phyloP scores from a whole-genome alignment of 2,888 invertebrate genomes.

The Eumacrocentrus americanus region DNA sequence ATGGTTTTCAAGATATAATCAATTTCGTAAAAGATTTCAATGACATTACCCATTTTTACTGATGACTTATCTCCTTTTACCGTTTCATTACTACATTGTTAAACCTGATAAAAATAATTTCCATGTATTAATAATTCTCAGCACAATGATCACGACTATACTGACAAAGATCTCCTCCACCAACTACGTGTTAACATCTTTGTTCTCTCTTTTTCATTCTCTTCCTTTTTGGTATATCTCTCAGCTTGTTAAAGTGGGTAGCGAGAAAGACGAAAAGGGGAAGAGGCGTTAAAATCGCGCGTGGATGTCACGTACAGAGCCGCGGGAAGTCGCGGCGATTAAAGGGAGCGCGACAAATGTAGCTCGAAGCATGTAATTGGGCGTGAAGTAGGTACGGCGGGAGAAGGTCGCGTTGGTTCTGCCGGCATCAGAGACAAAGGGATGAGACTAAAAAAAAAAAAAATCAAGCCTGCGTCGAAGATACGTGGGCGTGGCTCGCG shows the following conservation, averaged over 20 bases:
- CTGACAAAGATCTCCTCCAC: conserved; percentile 1
- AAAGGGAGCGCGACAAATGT: conserved; percentile 20
- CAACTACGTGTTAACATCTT: conserved; percentile 18
- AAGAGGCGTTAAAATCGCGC: conserved; percentile 14
- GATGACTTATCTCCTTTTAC: too few species aligned
- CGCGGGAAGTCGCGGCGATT: conserved; percentile 11
- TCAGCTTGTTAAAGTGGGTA: neutral
- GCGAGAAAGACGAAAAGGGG: neutral
- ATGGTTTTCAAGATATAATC: too few species aligned
- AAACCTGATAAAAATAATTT: too few species aligned
- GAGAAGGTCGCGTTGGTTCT: neutral
- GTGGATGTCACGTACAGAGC: conserved; percentile 17
- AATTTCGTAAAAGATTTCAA: too few species aligned
- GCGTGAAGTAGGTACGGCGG: neutral
- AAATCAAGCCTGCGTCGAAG: neutral
- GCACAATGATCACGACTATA: too few species aligned
- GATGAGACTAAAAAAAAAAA: conserved; percentile 2
- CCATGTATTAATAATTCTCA: too few species aligned
- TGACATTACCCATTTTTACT: too few species aligned
- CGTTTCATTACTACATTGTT: too few species aligned
- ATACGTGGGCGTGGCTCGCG: conserved; percentile 20
- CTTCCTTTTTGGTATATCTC: too few species aligned
- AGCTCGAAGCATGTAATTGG: conserved; percentile 21
- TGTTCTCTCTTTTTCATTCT: neutral
- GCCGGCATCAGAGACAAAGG: neutral